Percentiles rank a stretch among this genome's conserved stretches.
Conservation (phyloP, 2,888 invertebrate genomes). For the Lasioglossum villosulum region DNA sequence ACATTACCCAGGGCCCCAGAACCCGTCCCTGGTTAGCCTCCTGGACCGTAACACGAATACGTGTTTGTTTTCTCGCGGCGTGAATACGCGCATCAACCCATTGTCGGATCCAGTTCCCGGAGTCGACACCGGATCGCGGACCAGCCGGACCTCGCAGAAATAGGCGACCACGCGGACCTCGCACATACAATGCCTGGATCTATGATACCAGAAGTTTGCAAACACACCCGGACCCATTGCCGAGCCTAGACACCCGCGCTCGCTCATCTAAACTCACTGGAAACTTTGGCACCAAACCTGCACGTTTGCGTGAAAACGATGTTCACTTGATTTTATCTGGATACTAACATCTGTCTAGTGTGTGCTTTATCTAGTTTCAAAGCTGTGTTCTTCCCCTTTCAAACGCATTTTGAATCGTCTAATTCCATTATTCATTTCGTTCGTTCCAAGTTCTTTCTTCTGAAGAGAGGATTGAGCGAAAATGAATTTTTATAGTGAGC, state of each 20-base stretch:
- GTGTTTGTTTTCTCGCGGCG: slow-evolving; percentile 66
- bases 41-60: slow-evolving; percentile 56
- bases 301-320: not conserved
- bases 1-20: slow-evolving; percentile 12
- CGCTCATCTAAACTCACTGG: not conserved
- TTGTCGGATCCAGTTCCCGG: slow-evolving; percentile 56
- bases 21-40: slow-evolving; percentile 43
- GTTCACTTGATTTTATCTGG: not conserved
- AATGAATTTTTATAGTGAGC: not conserved
- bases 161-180: slow-evolving; percentile 2
- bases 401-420: too few relatives aligned
- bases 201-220: not conserved
- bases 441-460: not conserved
- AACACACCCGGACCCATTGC: not conserved
- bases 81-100: slow-evolving; percentile 48
- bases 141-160: slow-evolving; percentile 13
- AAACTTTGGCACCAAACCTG: not conserved
- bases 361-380: too few relatives aligned
- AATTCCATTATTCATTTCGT: too few relatives aligned
- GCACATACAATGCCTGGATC: not conserved
- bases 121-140: slow-evolving; percentile 39
- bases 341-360: too few relatives aligned
- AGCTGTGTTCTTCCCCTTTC: too few relatives aligned
- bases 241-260: not conserved
- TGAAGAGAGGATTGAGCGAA: not conserved